Percentiles rank a stretch among this genome's conserved stretches.
Evolutionary conservation across 2,797 vertebrate genomes (phyloP).

Genomic region (Paramormyrops hopkinsi): DNA sequence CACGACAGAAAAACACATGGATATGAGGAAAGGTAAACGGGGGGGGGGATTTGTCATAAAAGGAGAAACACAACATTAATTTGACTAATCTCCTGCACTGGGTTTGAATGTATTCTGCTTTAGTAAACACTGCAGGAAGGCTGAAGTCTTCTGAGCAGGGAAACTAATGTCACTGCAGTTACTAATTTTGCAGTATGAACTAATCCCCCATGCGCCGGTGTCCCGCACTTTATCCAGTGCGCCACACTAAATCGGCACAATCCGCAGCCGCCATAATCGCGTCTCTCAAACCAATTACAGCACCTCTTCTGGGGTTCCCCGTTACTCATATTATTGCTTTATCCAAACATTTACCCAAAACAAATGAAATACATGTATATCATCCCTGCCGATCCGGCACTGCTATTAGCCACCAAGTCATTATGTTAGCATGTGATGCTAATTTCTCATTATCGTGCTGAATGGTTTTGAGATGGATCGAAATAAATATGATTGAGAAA

Average conservation of each 20-base stretch:
- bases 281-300: constrained; percentile 14
- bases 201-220: constrained; percentile 46
- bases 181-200: constrained; percentile 47
- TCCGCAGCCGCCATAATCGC: neutral
- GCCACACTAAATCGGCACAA: constrained; percentile 26
- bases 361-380: neutral
- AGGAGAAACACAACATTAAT: neutral
- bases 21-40: neutral
- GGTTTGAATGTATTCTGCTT: constrained; percentile 18
- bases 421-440: neutral
- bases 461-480: neutral
- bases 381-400: neutral
- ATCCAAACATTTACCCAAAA: neutral
- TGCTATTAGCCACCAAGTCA: neutral
- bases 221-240: constrained; percentile 48
- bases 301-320: neutral
- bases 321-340: neutral
- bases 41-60: neutral
- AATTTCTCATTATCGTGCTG: neutral
- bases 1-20: neutral
- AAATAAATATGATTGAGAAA: neutral
- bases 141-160: constrained; percentile 20
- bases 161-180: constrained; percentile 32
- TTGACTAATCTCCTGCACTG: constrained; percentile 1
- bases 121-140: constrained; percentile 26